These are phyloP conservation scores for Oryzias sinensis DNA, from an alignment of 2,797 vertebrate species.

Conservation along the genomic window DNA sequence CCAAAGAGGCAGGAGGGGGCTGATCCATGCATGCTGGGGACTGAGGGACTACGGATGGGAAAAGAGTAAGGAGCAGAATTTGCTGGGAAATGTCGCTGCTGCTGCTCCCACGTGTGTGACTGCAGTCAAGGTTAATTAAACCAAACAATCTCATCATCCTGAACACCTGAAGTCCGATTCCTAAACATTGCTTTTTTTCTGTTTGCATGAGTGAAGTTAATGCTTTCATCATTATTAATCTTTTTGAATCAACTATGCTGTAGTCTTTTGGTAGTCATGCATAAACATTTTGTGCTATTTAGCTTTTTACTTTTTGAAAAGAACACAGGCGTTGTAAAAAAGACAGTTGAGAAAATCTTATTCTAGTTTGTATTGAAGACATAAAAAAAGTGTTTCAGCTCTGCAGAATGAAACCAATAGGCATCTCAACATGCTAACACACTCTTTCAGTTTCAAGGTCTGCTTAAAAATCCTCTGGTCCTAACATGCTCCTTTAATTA, in stretches of 20 bases:
- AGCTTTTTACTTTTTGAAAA: no score
- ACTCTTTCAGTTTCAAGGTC: no score
- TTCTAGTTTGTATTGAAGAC: not conserved
- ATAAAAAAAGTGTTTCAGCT: not conserved
- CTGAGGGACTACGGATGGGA: constrained; percentile 26
- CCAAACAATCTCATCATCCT: constrained; percentile 17
- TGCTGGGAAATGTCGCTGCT: constrained; percentile 8
- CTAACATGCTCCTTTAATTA: no score
- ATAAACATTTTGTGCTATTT: no score
- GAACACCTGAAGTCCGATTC: not conserved
- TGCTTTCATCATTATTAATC: no score
- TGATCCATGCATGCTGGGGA: constrained; percentile 40
- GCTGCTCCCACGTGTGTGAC: constrained; percentile 23
- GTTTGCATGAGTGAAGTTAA: no score
- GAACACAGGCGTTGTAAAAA: constrained; percentile 1
- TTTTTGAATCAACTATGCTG: no score
- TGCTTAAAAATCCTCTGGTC: no score
- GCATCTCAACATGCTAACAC: no score
- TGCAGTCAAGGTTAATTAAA: constrained; percentile 28
- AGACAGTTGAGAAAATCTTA: not conserved
- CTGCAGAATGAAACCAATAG: not conserved
- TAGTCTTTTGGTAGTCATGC: no score
- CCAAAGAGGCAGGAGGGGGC: constrained; percentile 21
- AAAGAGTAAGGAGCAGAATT: constrained; percentile 3
- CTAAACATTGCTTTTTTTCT: no score